phyloP scores from a whole-genome alignment of 2,797 vertebrate genomes.

The Thripadectes ignobilis region DNA sequence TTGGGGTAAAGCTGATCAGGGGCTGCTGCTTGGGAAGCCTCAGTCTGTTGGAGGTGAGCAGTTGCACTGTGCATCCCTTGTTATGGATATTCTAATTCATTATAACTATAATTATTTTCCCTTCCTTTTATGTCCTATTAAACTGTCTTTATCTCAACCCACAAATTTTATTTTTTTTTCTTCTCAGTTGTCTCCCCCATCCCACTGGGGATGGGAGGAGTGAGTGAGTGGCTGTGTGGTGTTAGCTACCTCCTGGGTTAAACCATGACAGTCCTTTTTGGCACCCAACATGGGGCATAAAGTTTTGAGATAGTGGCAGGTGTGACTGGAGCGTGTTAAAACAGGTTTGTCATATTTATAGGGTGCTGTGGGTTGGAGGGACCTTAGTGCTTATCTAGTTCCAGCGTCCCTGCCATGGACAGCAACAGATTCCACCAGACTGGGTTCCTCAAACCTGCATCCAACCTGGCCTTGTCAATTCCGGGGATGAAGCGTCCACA shows the following conservation, averaged over 20 bases:
- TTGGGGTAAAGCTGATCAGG: not conserved
- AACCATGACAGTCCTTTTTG: fast-evolving
- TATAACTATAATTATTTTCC: not conserved
- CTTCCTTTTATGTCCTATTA: not conserved
- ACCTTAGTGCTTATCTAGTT: not conserved
- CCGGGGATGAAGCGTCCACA: not conserved
- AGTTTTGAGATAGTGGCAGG: not conserved
- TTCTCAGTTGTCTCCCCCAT: not conserved
- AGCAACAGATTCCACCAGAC: not conserved
- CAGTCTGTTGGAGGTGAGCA: fast-evolving
- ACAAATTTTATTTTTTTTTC: not conserved
- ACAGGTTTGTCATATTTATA: not conserved
- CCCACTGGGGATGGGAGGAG: not conserved
- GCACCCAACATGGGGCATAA: not conserved
- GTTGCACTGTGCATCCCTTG: not conserved
- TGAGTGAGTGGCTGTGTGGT: not conserved
- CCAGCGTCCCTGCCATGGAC: not conserved
- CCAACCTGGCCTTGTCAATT: not conserved
- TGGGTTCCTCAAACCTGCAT: not conserved
- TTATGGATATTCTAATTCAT: not conserved
- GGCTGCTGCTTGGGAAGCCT: not conserved
- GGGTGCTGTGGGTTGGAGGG: not conserved
- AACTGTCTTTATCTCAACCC: not conserved
- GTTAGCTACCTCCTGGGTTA: not conserved
- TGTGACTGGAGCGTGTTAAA: not conserved